Evolutionary conservation across 2,888 invertebrate species (phyloP).

Genomic region (Ochropleura plecta): DNA sequence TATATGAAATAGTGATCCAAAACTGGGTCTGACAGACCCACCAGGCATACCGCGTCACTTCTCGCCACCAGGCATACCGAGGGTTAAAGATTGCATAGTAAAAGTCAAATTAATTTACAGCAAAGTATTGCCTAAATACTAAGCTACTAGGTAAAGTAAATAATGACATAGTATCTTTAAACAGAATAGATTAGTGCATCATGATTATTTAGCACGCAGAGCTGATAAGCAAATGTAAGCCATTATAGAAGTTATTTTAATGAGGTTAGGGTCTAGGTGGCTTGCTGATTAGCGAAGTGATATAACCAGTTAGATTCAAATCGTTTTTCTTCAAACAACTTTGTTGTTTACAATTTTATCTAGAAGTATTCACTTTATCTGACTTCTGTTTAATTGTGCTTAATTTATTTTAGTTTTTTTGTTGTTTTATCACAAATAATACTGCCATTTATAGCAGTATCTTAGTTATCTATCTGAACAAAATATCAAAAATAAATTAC

Average conservation of each 20-base stretch:
- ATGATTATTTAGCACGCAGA: constrained; percentile 10
- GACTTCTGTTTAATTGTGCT: constrained; percentile 5
- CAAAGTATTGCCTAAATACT: neutral
- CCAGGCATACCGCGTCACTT: too few relatives aligned
- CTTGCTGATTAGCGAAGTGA: constrained; percentile 30
- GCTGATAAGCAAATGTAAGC: constrained; percentile 39
- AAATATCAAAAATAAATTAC: too few relatives aligned
- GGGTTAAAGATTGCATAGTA: neutral
- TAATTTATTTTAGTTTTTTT: neutral
- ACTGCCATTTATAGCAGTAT: neutral
- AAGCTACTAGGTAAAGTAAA: neutral
- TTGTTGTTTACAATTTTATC: constrained; percentile 24
- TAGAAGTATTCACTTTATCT: constrained; percentile 23
- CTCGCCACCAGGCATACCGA: too few relatives aligned
- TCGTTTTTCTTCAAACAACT: constrained; percentile 1
- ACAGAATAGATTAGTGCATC: constrained; percentile 21
- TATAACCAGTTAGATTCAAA: constrained; percentile 1
- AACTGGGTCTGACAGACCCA: too few relatives aligned
- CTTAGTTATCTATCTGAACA: too few relatives aligned
- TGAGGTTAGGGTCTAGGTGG: constrained; percentile 35
- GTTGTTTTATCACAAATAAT: neutral
- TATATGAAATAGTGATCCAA: too few relatives aligned
- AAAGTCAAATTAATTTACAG: too few relatives aligned
- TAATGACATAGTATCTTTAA: neutral
- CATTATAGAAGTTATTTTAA: constrained; percentile 29